Percentiles rank a stretch among this genome's conserved stretches.
phyloP scores from a whole-genome alignment of 2,888 invertebrate species.

The Argynnis bischoffii region DNA sequence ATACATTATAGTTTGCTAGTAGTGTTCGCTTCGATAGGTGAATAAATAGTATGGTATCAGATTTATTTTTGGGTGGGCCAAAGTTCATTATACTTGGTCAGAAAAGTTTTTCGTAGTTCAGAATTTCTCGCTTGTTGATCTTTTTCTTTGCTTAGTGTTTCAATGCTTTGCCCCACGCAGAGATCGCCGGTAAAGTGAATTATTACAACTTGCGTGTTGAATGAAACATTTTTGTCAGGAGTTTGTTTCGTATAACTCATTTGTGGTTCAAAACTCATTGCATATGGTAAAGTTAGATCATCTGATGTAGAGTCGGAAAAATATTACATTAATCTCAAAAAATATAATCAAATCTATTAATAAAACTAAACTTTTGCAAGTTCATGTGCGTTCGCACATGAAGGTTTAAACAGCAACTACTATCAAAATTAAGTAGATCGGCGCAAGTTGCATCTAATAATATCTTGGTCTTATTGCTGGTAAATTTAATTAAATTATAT shows the following conservation, averaged over 20 bases:
- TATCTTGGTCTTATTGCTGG: too few species aligned
- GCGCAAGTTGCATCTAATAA: too few species aligned
- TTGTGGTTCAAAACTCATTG: conserved; percentile 64
- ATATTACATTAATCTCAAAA: not conserved
- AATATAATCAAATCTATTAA: not conserved
- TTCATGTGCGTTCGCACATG: too few species aligned
- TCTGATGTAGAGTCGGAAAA: conserved; percentile 49
- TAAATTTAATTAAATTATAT: too few species aligned
- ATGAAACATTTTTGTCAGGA: conserved; percentile 74
- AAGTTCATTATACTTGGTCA: conserved; percentile 75
- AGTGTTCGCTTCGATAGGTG: conserved; percentile 34
- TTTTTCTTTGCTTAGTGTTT: conserved; percentile 84
- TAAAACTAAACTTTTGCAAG: not conserved
- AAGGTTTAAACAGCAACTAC: too few species aligned
- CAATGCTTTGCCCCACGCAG: conserved; percentile 79
- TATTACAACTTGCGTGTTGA: conserved; percentile 83
- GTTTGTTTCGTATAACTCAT: conserved; percentile 62
- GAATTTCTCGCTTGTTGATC: conserved; percentile 85
- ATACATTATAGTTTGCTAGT: conserved; percentile 9
- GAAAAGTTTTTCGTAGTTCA: conserved; percentile 82
- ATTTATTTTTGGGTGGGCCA: conserved; percentile 74
- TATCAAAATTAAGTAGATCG: too few species aligned
- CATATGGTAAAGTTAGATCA: conserved; percentile 57
- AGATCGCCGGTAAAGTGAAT: conserved; percentile 84
- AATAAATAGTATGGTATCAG: not conserved